phyloP scores from a whole-genome alignment of 2,113 vertebrate species.

The Cyphomyrus discorhynchus region DNA sequence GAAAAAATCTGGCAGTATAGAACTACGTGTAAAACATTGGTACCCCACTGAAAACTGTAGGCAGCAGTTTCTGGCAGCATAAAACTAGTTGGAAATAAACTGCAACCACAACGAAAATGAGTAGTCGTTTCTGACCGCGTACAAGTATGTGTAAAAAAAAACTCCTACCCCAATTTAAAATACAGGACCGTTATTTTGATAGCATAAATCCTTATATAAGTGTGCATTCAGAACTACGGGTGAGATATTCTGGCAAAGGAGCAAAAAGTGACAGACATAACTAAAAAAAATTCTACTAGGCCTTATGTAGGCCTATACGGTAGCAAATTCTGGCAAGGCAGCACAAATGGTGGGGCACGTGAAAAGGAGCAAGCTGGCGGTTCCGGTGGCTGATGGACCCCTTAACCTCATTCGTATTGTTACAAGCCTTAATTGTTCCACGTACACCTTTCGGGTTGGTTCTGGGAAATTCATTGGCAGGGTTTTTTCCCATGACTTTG shows the following conservation, averaged over 20 bases:
- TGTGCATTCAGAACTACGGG: background rate
- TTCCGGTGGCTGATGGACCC: background rate
- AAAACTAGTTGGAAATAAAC: background rate
- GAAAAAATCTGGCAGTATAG: background rate
- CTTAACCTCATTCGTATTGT: too few species aligned
- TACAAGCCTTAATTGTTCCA: background rate
- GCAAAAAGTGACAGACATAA: background rate
- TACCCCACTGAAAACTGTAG: background rate
- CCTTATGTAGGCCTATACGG: background rate
- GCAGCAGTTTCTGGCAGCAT: background rate
- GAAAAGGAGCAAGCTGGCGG: background rate
- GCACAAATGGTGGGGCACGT: background rate
- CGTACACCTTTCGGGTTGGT: too few species aligned
- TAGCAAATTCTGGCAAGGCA: background rate
- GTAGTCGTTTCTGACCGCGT: background rate
- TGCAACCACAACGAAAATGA: background rate
- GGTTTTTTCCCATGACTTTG: background rate
- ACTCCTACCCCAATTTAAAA: background rate
- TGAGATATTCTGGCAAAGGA: background rate
- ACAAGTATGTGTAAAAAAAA: too few species aligned
- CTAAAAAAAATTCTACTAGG: background rate
- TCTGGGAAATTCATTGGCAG: background rate
- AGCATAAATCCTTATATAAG: background rate
- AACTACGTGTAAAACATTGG: background rate
- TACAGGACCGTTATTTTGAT: background rate